Evolutionary conservation across 2,888 invertebrate genomes (phyloP), one percentile per base, ranked within the genome.

Genomic region (Melanostoma scalare): DNA sequence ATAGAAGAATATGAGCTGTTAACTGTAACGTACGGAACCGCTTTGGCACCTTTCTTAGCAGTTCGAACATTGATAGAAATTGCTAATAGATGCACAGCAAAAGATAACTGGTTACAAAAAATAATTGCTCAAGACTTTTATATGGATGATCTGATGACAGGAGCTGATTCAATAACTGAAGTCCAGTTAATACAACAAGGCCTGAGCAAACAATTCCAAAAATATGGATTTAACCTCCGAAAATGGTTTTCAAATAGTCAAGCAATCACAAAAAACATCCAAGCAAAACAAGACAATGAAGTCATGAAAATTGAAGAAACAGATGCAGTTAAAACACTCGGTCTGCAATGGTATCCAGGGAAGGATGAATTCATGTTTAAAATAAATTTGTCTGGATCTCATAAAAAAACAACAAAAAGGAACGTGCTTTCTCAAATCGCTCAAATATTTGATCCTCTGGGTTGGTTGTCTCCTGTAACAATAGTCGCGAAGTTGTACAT

Each of bases 111-210:
- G 20, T 20, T 20, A 20, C 20, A 20, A 20, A 20, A 20, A 20
- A 20, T 1, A 20, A 20, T 20, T 20, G 20, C 20, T 20, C 20
- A 55, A 40, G 72, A 80, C 48, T 79, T 85, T 48, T 86, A 85
- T 61, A 75, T 85, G 33, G 75, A 85, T 38, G 81, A 85, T 63
- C 6, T 84, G 6, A 30, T 85, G 1, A 78, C 73, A 5, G 77
- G 68, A 4, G 58, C 35, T 9, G 46, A 79, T 61, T 42, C 46
- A 4, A 6, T 52, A 5, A 44, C 72, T 6, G 58, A 40, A n/a
- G 10, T 65, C 6, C 3, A 38, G 0, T 46, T 36, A 50, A 50
- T 75, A 5, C 20, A 60, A 8, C n/a, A 31, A n/a, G 65, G 60
- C 33, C 20, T 69, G 4, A 55, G 53, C 8, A 8, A 10, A 2